Conservation (phyloP, 2,888 invertebrate species). For the Thecophora atra region DNA sequence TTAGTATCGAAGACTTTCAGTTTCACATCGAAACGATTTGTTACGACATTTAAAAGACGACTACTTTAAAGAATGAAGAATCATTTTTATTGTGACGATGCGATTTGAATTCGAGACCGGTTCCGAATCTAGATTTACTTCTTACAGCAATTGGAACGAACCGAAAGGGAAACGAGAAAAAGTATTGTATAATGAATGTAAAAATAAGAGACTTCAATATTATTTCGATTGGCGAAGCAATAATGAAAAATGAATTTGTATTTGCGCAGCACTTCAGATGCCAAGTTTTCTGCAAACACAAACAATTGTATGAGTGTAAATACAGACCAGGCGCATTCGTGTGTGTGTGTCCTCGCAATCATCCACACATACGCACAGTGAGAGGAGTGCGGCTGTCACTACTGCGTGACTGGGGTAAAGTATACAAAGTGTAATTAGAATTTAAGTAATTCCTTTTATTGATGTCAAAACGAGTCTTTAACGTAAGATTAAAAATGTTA, state of each 20-base stretch:
- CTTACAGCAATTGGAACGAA: conserved; percentile 1
- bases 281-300: conserved; percentile 63
- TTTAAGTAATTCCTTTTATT: conserved; percentile 26
- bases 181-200: not conserved
- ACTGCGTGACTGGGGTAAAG: conserved; percentile 18
- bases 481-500: no score
- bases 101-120: not conserved
- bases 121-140: not conserved
- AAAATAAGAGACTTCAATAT: conserved; percentile 19
- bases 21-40: not conserved
- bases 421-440: conserved; percentile 32
- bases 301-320: conserved; percentile 54
- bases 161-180: conserved; percentile 11
- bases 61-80: no score
- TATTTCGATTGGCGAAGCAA: conserved; percentile 45
- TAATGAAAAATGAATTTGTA: conserved; percentile 54
- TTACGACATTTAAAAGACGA: not conserved
- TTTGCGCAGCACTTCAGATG: conserved; percentile 63
- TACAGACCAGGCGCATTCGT: conserved; percentile 40
- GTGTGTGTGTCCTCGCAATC: not conserved
- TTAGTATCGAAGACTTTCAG: not conserved
- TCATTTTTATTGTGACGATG: no score
- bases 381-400: conserved; percentile 16
- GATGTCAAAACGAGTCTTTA: conserved; percentile 4
- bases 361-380: conserved; percentile 44